These are phyloP conservation scores for Mycetomoellerius zeteki DNA, from an alignment of 1,140 invertebrate species.

Conservation along the genomic window DNA sequence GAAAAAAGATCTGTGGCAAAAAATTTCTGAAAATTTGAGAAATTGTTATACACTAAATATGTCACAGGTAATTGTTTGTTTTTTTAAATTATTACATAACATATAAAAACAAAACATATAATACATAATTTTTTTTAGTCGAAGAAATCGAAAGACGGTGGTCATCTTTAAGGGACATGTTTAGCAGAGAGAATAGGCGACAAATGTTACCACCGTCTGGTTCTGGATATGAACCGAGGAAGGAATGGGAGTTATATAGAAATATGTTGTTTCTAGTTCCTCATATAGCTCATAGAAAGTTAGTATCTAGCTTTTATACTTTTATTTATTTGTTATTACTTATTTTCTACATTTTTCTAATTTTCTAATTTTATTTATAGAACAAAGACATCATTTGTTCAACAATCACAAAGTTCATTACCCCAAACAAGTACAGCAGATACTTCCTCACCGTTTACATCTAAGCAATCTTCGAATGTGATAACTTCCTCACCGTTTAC, in stretches of 20 bases:
- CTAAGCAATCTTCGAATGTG: no score
- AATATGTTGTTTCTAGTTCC: constrained; percentile 14
- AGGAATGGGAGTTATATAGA: constrained; percentile 20
- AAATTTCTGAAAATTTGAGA: neutral
- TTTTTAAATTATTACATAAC: neutral
- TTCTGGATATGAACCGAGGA: constrained; percentile 14
- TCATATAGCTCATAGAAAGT: neutral
- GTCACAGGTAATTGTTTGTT: constrained; percentile 18
- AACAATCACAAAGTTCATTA: neutral
- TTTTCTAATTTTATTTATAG: neutral
- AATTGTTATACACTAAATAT: neutral
- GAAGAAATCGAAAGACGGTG: constrained; percentile 10
- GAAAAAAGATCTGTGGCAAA: constrained; percentile 3
- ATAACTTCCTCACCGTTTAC: no score
- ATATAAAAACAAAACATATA: neutral
- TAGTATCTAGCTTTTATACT: neutral
- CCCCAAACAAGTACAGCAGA: no score
- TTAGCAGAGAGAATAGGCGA: neutral
- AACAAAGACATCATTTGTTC: neutral
- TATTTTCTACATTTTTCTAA: no score
- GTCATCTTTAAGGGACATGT: constrained; percentile 22
- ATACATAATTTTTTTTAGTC: constrained; percentile 4
- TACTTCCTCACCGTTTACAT: no score
- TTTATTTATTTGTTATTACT: neutral
- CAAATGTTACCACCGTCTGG: neutral